phyloP scores from a whole-genome alignment of 2,888 invertebrate genomes.

The Plebejus anna region DNA sequence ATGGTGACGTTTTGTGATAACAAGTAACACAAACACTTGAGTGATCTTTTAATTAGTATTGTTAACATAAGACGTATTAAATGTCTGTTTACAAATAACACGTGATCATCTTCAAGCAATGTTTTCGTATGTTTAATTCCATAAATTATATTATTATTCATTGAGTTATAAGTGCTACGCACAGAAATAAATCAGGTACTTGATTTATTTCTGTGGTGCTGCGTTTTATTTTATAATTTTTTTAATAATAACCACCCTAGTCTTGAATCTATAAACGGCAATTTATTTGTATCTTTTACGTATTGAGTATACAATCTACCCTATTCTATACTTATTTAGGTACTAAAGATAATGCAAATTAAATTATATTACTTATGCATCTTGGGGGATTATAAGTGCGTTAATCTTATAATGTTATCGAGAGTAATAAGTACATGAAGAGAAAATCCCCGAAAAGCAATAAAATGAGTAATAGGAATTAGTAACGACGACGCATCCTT shows the following conservation, averaged over 20 bases:
- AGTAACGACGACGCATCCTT: not conserved
- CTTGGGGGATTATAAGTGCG: too few species aligned
- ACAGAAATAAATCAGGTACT: too few species aligned
- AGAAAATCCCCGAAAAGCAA: not conserved
- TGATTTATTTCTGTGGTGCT: too few species aligned
- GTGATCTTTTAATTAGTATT: conserved; percentile 15
- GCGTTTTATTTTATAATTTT: too few species aligned
- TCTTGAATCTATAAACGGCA: too few species aligned
- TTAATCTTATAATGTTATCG: conserved; percentile 2
- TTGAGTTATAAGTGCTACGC: too few species aligned
- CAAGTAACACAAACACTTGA: not conserved
- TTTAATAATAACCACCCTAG: too few species aligned
- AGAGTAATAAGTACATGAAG: not conserved
- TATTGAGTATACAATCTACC: too few species aligned
- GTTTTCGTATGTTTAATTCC: not conserved
- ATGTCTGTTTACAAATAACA: not conserved
- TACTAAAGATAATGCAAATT: not conserved
- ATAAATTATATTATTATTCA: too few species aligned
- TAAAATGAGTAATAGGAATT: not conserved
- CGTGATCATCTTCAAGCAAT: not conserved
- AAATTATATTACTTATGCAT: not conserved
- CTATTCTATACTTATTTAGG: too few species aligned
- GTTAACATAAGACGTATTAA: not conserved
- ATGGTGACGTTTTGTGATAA: not conserved
- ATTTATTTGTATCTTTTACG: too few species aligned